A percentile compares a stretch with the other conserved stretches of the same genome.
Evolutionary conservation across 2,888 invertebrate genomes (phyloP).

Genomic region (Acronicta aceris): DNA sequence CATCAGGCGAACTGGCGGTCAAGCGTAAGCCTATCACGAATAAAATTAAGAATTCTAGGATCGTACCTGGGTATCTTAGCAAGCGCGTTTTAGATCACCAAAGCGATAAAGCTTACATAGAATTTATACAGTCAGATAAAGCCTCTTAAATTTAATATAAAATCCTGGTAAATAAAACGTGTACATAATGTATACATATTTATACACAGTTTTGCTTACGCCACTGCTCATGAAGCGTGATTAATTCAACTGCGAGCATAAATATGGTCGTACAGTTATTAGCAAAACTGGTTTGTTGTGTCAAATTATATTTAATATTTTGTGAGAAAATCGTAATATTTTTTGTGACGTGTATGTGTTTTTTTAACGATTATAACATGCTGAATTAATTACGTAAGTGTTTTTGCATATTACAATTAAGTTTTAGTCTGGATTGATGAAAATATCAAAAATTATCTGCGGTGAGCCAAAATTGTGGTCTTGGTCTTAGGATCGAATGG

Average conservation of each 20-base stretch:
- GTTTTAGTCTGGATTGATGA: background rate
- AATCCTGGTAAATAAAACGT: conserved; percentile 32
- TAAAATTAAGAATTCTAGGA: too few species aligned
- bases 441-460: too few species aligned
- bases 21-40: too few species aligned
- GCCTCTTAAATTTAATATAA: conserved; percentile 2
- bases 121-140: too few species aligned
- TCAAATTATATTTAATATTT: conserved; percentile 8
- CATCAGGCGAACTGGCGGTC: too few species aligned
- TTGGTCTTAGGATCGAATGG: too few species aligned
- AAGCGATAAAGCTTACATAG: too few species aligned
- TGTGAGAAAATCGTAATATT: background rate
- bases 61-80: too few species aligned
- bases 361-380: background rate
- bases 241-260: conserved; percentile 30
- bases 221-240: conserved; percentile 29
- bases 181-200: conserved; percentile 1
- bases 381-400: background rate
- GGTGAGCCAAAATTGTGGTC: too few species aligned
- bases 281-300: conserved; percentile 39
- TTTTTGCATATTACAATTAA: conserved; percentile 1
- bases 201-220: conserved; percentile 27
- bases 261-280: conserved; percentile 16
- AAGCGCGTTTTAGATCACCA: too few species aligned
- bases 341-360: background rate